These are phyloP conservation scores for Drosophila algonquin DNA, from an alignment of 2,888 invertebrate genomes.

Conservation along the genomic window DNA sequence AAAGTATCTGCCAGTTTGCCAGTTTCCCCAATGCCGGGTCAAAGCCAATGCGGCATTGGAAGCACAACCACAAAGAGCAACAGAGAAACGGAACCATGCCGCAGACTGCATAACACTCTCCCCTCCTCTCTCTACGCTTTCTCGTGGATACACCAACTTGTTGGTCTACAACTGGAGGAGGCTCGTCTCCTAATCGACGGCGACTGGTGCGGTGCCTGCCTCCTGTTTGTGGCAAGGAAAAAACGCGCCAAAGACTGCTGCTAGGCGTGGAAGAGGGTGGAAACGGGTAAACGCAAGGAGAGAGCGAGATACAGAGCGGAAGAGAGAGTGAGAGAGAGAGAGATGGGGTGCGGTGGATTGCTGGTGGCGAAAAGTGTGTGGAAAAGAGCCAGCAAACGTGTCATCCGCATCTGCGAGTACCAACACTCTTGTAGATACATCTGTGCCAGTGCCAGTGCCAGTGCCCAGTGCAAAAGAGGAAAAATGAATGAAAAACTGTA, in stretches of 20 bases:
- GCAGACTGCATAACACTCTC: constrained; percentile 2
- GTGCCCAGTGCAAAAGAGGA: neutral
- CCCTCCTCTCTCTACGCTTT: constrained; percentile 20
- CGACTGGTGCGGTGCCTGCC: neutral
- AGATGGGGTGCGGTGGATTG: neutral
- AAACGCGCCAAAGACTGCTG: neutral
- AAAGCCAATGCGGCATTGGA: constrained; percentile 46
- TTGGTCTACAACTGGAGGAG: neutral
- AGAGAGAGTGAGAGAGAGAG: neutral
- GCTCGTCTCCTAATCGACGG: neutral
- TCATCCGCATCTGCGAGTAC: neutral
- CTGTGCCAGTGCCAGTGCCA: neutral
- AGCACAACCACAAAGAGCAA: constrained; percentile 3
- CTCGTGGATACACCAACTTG: constrained; percentile 35
- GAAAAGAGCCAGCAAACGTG: constrained; percentile 15
- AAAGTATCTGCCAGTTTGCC: constrained; percentile 36
- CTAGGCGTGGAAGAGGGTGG: neutral
- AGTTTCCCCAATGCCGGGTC: constrained; percentile 34
- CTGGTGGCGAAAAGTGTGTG: constrained; percentile 29
- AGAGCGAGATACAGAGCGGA: neutral
- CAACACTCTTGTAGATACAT: neutral
- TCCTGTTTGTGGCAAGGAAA: neutral
- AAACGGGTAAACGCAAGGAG: neutral
- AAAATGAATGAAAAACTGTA: neutral
- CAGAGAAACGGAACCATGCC: constrained; percentile 42